Base-by-base conservation (phyloP, 2,888 invertebrate species). In the Meteorus cinctellus region DNA sequence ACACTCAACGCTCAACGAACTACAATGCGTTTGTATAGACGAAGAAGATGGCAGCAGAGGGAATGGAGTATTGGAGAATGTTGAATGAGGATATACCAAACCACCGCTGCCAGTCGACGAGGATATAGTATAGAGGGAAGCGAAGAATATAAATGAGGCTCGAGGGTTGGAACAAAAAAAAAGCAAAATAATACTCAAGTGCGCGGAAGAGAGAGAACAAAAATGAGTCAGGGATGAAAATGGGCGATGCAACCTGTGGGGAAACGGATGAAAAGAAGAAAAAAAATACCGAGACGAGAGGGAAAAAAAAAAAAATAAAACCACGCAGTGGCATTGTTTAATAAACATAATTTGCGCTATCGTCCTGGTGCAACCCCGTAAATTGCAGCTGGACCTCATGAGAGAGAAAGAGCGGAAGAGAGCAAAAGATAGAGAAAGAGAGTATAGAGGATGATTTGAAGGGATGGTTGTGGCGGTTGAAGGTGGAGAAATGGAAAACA, bases 291-390 rank as follows among this genome's bases (percentile, higher is more conserved):
- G 34, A 48, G 63, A 66, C 60, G 72, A 76, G 24, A 75, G 70
- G 60, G 63, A 76, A 80, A 77, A 73, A 67, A 76, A 80, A 77
- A 73, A 67, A 59, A 77, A 72, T 75, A 45, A 68, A 51, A 76
- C 62, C 41, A 41, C 41, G 41, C 41, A 12, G 12, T 48, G 77
- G 79, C 80, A 85, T 85, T 84, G 86, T 86, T 85, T 85, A 82
- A 83, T 82, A 85, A 86, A 85, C 83, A 84, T 86, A 85, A 85
- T 86, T 86, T 83, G 83, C 83, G 82, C 84, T 84, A 85, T 86
- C 83, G 83, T 81, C 31, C n/a, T 24, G 34, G 51, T 78, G 81
- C 79, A 81, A 70, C 78, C 78, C 68, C 83, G 83, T 86, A 84
- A 86, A 83, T 85, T 82, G 80, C 81, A 73, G 67, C 76, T 27